Evolutionary conservation across 2,113 vertebrate species (phyloP).

Genomic region (Aythya baeri): DNA sequence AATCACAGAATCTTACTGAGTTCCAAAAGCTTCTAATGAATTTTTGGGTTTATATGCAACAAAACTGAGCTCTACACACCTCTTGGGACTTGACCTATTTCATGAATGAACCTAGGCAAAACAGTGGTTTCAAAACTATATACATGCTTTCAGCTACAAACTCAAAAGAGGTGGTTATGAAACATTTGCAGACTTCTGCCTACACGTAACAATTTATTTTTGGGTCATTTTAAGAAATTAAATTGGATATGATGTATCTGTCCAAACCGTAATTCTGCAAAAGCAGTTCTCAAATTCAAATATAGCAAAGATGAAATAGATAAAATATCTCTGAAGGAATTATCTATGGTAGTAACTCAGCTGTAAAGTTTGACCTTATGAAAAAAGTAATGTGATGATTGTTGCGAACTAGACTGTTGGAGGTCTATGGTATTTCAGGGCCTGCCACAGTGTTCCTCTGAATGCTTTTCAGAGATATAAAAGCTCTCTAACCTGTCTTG

Average conservation of each 20-base stretch:
- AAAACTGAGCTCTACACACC: not conserved
- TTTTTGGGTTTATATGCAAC: not conserved
- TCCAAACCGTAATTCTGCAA: not conserved
- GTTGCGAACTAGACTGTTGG: not conserved
- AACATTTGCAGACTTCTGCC: not conserved
- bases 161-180: not conserved
- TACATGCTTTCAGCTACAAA: not conserved
- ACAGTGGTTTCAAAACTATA: not conserved
- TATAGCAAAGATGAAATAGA: slow-evolving; percentile 54
- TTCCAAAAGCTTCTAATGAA: not conserved
- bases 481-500: slow-evolving; percentile 43
- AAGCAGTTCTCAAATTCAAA: not conserved
- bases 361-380: slow-evolving; percentile 81
- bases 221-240: not conserved
- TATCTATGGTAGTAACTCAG: slow-evolving; percentile 15
- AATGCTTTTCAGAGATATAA: slow-evolving; percentile 27
- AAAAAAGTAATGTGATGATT: slow-evolving; percentile 49
- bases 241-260: not conserved
- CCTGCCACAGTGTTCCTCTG: not conserved
- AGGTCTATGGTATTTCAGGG: not conserved
- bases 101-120: not conserved
- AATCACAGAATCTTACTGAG: not conserved
- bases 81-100: not conserved
- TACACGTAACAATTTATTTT: not conserved
- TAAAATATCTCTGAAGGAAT: slow-evolving; percentile 27